phyloP scores from a whole-genome alignment of 2,113 vertebrate species.

The Peromyscus polionotus region DNA sequence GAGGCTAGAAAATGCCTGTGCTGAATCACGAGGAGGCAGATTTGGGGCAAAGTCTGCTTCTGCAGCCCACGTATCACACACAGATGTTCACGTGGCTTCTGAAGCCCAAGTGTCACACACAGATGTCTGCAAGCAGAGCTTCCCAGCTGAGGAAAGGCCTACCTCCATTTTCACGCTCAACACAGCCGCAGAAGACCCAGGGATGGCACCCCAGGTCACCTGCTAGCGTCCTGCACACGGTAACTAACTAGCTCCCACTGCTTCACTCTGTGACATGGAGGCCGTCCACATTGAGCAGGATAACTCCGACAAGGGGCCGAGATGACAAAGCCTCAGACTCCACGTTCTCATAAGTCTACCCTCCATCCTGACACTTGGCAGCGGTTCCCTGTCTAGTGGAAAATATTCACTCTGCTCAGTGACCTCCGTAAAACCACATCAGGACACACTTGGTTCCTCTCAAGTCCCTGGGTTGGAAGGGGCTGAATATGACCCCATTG shows the following conservation, averaged over 20 bases:
- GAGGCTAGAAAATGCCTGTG: rapidly evolving
- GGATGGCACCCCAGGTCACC: background rate
- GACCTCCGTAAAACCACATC: background rate
- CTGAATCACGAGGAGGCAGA: background rate
- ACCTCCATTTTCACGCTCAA: background rate
- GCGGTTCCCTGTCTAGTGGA: background rate
- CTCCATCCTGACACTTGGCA: background rate
- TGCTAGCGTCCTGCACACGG: background rate
- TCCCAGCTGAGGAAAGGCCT: background rate
- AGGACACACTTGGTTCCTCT: background rate
- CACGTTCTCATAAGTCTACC: background rate
- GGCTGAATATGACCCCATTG: background rate
- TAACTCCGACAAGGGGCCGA: too few relatives aligned
- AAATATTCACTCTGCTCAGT: background rate
- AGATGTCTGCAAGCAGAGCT: background rate
- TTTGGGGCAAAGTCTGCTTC: background rate
- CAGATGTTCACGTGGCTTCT: background rate
- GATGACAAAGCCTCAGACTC: background rate
- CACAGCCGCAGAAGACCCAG: background rate
- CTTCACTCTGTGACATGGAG: background rate
- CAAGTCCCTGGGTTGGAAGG: background rate
- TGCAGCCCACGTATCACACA: background rate
- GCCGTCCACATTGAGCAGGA: background rate
- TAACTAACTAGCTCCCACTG: too few relatives aligned
- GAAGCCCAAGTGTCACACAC: background rate